A percentile compares a stretch with the other conserved stretches of the same genome.
phyloP scores from a whole-genome alignment of 2,888 invertebrate species.

The Notodonta ziczac region DNA sequence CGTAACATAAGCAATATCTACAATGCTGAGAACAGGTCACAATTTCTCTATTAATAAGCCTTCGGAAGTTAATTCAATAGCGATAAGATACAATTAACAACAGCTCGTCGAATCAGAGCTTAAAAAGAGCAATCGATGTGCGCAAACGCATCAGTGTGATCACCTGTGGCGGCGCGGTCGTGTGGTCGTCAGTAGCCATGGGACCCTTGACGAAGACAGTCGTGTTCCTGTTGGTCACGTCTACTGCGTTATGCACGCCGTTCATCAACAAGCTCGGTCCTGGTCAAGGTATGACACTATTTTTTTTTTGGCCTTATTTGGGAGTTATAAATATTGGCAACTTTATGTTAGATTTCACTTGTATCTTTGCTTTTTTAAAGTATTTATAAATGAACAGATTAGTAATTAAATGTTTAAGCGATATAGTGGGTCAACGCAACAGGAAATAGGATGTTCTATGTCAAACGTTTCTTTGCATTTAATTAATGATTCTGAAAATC shows the following conservation, averaged over 20 bases:
- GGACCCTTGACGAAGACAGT: conserved; percentile 62
- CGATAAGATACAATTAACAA: conserved; percentile 32
- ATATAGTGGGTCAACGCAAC: not conserved
- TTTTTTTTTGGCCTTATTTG: conserved; percentile 6
- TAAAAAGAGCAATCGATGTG: conserved; percentile 62
- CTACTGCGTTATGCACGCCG: conserved; percentile 59
- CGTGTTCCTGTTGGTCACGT: conserved; percentile 57
- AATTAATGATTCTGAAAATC: conserved; percentile 40
- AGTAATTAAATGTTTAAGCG: not conserved
- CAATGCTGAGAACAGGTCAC: too few relatives aligned
- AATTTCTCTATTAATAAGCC: conserved; percentile 10
- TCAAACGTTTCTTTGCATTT: not conserved
- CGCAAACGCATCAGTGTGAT: conserved; percentile 62
- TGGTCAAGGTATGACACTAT: conserved; percentile 64
- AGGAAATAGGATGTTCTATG: not conserved
- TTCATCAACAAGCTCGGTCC: conserved; percentile 68
- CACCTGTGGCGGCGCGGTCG: conserved; percentile 46
- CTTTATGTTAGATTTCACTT: not conserved
- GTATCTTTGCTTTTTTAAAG: not conserved
- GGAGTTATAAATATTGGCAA: not conserved
- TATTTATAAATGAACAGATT: not conserved
- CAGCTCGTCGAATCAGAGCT: conserved; percentile 56
- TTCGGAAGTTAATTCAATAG: conserved; percentile 20
- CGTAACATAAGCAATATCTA: too few relatives aligned
- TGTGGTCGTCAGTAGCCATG: conserved; percentile 68